Evolutionary conservation across 2,888 invertebrate species (phyloP), one percentile per base, ranked within the genome.

Genomic region (Thecocarcelia acutangulata): DNA sequence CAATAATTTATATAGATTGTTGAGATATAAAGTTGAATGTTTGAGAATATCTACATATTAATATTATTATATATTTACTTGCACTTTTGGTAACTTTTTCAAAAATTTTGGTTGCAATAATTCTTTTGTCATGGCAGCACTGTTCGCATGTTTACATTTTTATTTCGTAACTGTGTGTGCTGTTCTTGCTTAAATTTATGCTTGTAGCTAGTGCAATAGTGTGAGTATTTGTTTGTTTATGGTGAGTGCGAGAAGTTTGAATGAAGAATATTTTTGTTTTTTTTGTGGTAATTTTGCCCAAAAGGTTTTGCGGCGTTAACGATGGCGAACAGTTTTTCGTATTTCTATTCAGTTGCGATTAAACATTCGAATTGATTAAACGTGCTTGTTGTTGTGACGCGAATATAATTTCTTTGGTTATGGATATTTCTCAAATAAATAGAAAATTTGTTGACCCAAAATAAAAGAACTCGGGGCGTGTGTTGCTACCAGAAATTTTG

Each of bases 291-390:
- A 28, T 56, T 73, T 74, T 58, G 66, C 69, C 61, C 46, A 69
- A 69, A 69, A 69, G 76, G 68, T 69, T 76, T 76, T 76, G 74
- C 74, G 48, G 74, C 64, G 28, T 74, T 66, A 66, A 48, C 44
- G 52, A 63, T 69, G 68, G 66, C 68, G 59, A 66, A 50, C 58
- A 59, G 2, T 75, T 77, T 78, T 72, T 76, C 70, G 61, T 66
- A 61, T 63, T 68, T 64, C 46, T 61, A 58, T 75, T 84, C 84
- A 85, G 85, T 85, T 85, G 85, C 84, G 83, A 85, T 85, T 85
- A 83, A 83, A 78, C 81, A 80, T 83, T 85, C 84, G 85, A 84
- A 83, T 84, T 80, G 85, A 72, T 76, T 66, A 66, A 84, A 85
- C 81, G 85, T 84, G 76, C 50, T 46, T 58, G 70, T 77, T 72